Evolutionary conservation across 2,888 invertebrate species (phyloP), one percentile per base, ranked within the genome.

Genomic region (Cataglyphis altisquamis): DNA sequence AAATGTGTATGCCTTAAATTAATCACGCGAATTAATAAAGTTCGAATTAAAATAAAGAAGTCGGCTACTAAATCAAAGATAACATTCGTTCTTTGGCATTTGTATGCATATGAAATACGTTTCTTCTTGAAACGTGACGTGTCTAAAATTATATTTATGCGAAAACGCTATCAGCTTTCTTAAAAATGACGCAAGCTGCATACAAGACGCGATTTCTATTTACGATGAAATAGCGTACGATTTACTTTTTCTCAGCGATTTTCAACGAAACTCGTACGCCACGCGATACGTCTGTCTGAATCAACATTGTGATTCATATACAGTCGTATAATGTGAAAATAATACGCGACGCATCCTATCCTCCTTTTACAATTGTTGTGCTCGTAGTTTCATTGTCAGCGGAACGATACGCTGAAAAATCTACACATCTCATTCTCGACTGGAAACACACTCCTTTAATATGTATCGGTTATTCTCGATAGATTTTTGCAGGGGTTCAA

Each of bases 401-500:
- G n/a, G 29, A 68, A 57, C 66, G 25, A 52, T 32, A 8, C 9
- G 32, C 18, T 70, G 32, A 60, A 32, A 68, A 45, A 41, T 41
- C 0, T n/a, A 75, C n/a, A 10, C 18, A 45, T 21, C 32, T 32
- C 41, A 18, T 68, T 57, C 36, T 9, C 36, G 9, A 21, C 15
- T 5, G 3, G n/a, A 25, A 29, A 41, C 3, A 12, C 6, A 29
- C 57, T 67, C 0, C 15, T 15, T 55, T 32, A 32, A 32, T 32
- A 29, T 39, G 68, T 3, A 77, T 57, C 57, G 15, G 3, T 78
- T 41, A 29, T 60, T 83, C 15, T 21, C 25, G 12, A 72, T 55
- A 41, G 5, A 12, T 67, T 62, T 52, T 73, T 63, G 52, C 60
- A 75, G 84, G 75, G 64, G 29, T 74, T 25, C 12, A 67, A 52